A percentile compares a stretch with the other conserved stretches of the same genome.
Conservation (phyloP, 2,888 invertebrate species). For the Hirtodrosophila trivittata region DNA sequence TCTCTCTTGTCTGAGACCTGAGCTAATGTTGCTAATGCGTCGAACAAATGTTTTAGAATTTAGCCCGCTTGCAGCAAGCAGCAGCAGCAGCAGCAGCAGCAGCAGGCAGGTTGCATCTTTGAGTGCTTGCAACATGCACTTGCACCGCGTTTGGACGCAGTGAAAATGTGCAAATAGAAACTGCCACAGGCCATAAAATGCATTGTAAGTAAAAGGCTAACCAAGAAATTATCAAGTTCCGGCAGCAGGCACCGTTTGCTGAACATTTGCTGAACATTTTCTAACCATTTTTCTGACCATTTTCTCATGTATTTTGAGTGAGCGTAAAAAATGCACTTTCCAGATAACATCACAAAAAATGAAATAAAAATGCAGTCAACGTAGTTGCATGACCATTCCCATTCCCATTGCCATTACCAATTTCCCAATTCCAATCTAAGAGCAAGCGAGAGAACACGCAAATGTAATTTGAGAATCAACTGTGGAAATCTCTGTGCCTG, state of each 20-base stretch:
- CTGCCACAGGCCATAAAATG: conserved; percentile 51
- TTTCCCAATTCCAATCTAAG: neutral
- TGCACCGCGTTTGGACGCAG: conserved; percentile 33
- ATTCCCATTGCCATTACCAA: conserved; percentile 4
- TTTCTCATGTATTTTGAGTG: conserved; percentile 26
- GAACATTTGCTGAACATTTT: conserved; percentile 32
- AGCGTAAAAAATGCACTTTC: conserved; percentile 46
- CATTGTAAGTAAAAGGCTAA: conserved; percentile 46
- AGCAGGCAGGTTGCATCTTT: neutral
- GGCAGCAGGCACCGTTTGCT: conserved; percentile 50
- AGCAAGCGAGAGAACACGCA: conserved; percentile 42
- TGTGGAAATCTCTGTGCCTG: conserved; percentile 10
- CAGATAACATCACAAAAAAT: conserved; percentile 42
- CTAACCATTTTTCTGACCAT: conserved; percentile 35
- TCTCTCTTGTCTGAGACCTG: neutral
- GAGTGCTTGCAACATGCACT: conserved; percentile 23
- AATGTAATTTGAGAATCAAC: conserved; percentile 39
- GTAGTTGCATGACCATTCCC: conserved; percentile 8
- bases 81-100: no score
- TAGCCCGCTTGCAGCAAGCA: conserved; percentile 16
- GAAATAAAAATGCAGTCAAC: conserved; percentile 7
- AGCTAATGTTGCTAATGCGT: conserved; percentile 46
- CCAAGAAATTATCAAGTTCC: conserved; percentile 64
- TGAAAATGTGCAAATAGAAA: conserved; percentile 70
- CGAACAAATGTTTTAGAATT: conserved; percentile 43